A percentile compares a stretch with the other conserved stretches of the same genome.
phyloP scores from a whole-genome alignment of 2,113 vertebrate species.

The Salvelinus alpinus region DNA sequence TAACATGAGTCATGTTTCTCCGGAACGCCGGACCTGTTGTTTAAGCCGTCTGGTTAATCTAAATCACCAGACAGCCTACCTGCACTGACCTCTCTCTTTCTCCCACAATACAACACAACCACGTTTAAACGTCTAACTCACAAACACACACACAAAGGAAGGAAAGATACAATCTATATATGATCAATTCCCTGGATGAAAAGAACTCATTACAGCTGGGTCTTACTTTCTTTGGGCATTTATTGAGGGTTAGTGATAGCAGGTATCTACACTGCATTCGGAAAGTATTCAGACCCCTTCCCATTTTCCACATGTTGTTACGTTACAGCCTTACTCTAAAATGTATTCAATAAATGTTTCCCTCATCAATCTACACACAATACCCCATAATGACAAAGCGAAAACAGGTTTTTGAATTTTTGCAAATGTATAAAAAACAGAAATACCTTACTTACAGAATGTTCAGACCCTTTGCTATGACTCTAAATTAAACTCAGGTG shows the following conservation, averaged over 20 bases:
- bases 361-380: too few relatives aligned
- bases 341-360: too few relatives aligned
- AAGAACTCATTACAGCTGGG: conserved; percentile 28
- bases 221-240: neutral
- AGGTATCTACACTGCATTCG: conserved; percentile 9
- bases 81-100: conserved; percentile 23
- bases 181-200: conserved; percentile 33
- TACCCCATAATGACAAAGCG: too few relatives aligned
- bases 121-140: too few relatives aligned
- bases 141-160: conserved; percentile 7
- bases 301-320: too few relatives aligned
- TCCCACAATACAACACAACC: conserved; percentile 3
- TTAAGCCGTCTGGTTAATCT: conserved; percentile 31
- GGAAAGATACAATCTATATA: conserved; percentile 18
- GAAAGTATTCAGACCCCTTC: too few relatives aligned
- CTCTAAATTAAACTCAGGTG: too few relatives aligned
- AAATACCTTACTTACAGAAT: too few relatives aligned
- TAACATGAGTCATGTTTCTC: conserved; percentile 29
- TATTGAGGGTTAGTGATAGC: conserved; percentile 29
- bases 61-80: conserved; percentile 20
- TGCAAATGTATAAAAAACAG: too few relatives aligned
- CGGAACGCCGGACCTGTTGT: neutral
- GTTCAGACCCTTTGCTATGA: too few relatives aligned
- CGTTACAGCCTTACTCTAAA: too few relatives aligned
- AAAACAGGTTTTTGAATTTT: too few relatives aligned